Base-by-base conservation (phyloP, 2,797 vertebrate species). In the Limnodromus scolopaceus region DNA sequence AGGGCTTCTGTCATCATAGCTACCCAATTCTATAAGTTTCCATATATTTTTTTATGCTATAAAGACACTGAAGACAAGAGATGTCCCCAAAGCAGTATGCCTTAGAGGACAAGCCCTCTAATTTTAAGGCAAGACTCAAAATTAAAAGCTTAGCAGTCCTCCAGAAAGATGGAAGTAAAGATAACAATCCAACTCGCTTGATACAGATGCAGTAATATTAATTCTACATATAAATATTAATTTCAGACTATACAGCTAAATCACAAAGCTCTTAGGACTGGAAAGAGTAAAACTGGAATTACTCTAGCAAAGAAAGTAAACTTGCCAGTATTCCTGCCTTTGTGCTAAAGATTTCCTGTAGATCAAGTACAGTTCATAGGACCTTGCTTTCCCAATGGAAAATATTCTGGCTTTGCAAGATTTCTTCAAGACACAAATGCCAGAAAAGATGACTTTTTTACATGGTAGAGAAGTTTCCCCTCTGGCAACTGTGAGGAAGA, bases 331-430 rank as follows among this genome's bases (percentile, higher is more conserved):
- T 45, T 92, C 75, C 54, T 75, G 38, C 25, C 55, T 84, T 86
- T 78, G 79, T 89, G 77, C 65, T 91, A 51, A 81, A 95, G n/a
- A 92, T 45, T 80, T 88, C 69, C 71, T 68, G 64, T 36, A 57
- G 78, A 88, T 90, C 48, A 60, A 49, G 41, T 63, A 61, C 10
- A 87, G 55, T 66, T 95, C 84, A 85, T 41, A 90, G 66, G 19
- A 68, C 18, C n/a, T 85, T 90, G 45, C 38, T 43, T 93, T 92
- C 78, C 91, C 60, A 92, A 36, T 71, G 60, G 94, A 74, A 97
- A 96, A 91, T 45, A 64, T 43, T 77, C 82, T 57, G 27, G 23
- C 64, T 94, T 82, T 71, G 89, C 20, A 65, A 51, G 23, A 69
- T 25, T 92, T 70, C 64, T 90, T 55, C 36, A 72, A 60, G 38